Percentiles rank a stretch among this genome's conserved stretches.
These are phyloP conservation scores for Ranitomeya imitator DNA, from an alignment of 2,113 vertebrate species.

Conservation along the genomic window DNA sequence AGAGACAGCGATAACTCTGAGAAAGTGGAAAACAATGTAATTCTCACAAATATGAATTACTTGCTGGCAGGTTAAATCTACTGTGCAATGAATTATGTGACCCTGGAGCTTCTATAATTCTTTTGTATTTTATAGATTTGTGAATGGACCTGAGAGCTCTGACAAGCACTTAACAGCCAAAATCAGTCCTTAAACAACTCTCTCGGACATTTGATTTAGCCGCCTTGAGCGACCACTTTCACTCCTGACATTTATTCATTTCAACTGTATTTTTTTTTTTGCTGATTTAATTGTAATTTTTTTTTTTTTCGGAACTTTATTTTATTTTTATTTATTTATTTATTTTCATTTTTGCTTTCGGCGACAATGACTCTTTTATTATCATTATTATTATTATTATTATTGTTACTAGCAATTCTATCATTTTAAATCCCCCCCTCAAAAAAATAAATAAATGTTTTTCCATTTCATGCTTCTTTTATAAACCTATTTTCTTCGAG, in stretches of 20 bases:
- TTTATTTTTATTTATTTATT: constrained; percentile 54
- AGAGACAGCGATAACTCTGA: constrained; percentile 82
- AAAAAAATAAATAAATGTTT: background rate
- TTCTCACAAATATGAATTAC: constrained; percentile 89
- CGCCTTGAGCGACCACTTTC: constrained; percentile 67
- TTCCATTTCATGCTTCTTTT: constrained; percentile 13
- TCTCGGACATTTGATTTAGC: constrained; percentile 78
- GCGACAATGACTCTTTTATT: background rate
- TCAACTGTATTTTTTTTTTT: constrained; percentile 58
- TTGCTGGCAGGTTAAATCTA: constrained; percentile 86
- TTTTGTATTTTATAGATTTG: constrained; percentile 83
- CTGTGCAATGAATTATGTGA: constrained; percentile 84
- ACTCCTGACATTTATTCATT: constrained; percentile 64
- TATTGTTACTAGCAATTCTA: background rate
- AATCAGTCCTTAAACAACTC: constrained; percentile 73
- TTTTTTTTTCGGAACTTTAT: background rate
- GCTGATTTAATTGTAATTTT: background rate
- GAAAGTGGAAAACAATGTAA: constrained; percentile 91
- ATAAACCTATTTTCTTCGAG: constrained; percentile 54
- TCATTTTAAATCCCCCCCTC: background rate
- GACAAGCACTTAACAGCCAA: constrained; percentile 87
- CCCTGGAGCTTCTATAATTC: constrained; percentile 82
- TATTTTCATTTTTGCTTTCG: background rate
- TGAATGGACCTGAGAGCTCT: constrained; percentile 73
- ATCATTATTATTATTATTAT: background rate